Conservation (phyloP, 2,113 vertebrate genomes). For the Trichomycterus rosablanca region DNA sequence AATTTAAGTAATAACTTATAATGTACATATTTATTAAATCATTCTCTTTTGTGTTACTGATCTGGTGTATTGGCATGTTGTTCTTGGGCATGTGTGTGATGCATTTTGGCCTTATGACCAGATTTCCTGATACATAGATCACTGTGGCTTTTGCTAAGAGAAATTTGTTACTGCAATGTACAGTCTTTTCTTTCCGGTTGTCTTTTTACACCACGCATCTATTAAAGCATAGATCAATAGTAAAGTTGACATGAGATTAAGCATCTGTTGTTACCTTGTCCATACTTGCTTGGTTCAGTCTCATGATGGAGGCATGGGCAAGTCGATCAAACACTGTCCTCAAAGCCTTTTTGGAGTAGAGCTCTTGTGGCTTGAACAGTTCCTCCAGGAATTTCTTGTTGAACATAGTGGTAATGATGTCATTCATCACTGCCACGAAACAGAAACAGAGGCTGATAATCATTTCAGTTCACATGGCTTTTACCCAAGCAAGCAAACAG, state of each 20-base stretch:
- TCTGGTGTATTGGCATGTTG: too few relatives aligned
- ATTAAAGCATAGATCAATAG: too few relatives aligned
- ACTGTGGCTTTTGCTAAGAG: too few relatives aligned
- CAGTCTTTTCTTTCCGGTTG: too few relatives aligned
- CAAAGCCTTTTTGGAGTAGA: conserved; percentile 94
- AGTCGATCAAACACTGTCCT: conserved; percentile 90
- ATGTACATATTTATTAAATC: too few relatives aligned
- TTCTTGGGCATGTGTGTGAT: too few relatives aligned
- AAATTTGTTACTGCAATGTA: too few relatives aligned
- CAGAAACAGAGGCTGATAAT: conserved; percentile 1
- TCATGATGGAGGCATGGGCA: conserved; percentile 96
- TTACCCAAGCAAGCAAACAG: conserved; percentile 15
- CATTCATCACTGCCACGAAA: conserved; percentile 84
- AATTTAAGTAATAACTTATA: too few relatives aligned
- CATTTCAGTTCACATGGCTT: background rate
- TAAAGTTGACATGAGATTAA: background rate
- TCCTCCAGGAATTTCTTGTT: conserved; percentile 94
- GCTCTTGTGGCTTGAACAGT: conserved; percentile 94
- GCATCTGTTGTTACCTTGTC: conserved; percentile 77
- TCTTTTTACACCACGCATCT: too few relatives aligned
- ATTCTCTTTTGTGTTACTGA: too few relatives aligned
- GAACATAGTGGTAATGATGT: conserved; percentile 98
- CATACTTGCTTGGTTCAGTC: conserved; percentile 97
- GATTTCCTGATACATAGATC: too few relatives aligned
- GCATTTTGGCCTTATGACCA: too few relatives aligned